A percentile compares a stretch with the other conserved stretches of the same genome.
Evolutionary conservation across 92 coral and sea anemone genomes (phyloP).

Genomic region (Epizoanthus illoricatus): DNA sequence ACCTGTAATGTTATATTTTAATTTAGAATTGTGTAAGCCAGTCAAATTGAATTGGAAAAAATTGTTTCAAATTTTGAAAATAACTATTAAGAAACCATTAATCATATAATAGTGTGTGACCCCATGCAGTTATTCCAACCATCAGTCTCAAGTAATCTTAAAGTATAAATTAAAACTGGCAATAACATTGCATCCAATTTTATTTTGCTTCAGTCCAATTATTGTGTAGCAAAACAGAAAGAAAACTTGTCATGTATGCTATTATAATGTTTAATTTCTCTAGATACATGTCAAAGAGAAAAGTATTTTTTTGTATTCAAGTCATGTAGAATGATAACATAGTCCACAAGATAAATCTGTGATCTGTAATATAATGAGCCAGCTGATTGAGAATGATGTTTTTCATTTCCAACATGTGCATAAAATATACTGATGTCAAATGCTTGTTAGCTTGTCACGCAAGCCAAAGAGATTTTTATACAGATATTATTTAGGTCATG

Average conservation of each 20-base stretch:
- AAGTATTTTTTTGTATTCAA: background rate
- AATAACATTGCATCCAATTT: background rate
- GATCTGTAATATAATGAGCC: background rate
- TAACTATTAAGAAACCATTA: constrained; percentile 33
- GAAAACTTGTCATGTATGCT: background rate
- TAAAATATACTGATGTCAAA: background rate
- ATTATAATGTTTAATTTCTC: background rate
- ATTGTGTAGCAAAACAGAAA: background rate
- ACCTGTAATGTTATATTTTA: constrained; percentile 35
- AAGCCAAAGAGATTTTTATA: constrained; percentile 12
- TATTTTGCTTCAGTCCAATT: background rate
- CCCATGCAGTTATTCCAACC: background rate
- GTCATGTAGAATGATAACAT: background rate
- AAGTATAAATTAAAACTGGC: background rate
- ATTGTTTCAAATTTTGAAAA: constrained; percentile 23
- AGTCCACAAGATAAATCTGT: background rate
- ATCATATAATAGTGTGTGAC: background rate
- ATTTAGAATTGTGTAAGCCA: constrained; percentile 11
- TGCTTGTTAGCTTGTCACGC: background rate
- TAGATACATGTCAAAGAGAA: background rate
- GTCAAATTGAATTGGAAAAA: constrained; percentile 20
- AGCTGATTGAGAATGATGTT: background rate
- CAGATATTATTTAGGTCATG: background rate
- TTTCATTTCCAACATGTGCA: background rate
- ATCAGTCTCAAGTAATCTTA: background rate